Base-by-base conservation (phyloP, 2,888 invertebrate species). In the Schrankia costaestrigalis region DNA sequence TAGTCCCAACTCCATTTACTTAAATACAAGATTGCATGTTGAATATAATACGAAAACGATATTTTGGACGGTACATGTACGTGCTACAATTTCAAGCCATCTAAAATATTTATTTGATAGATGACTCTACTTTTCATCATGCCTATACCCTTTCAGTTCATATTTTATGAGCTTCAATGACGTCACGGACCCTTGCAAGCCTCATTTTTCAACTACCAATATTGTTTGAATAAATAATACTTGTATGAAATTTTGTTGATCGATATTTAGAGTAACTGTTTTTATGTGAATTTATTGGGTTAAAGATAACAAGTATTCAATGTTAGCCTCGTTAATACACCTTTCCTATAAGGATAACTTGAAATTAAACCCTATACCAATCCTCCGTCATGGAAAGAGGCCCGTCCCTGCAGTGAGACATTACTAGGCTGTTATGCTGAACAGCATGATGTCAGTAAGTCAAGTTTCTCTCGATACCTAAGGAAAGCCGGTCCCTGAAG, bases 161-260 rank as follows among this genome's bases (percentile, higher is more conserved):
- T 56, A 56, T 53, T 56, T 53, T 45, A 56, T 53, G 27, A 38
- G 24, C 9, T 7, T 10, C 14, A 11, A 26, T 45, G 47, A 50
- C 39, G 50, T 50, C 53, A 53, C 15, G 26, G 26, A 24, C 31
- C 37, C 31, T 43, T 31, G 31, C 41, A 56, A 37, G 35, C 24
- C 38, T 40, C 30, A 35, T 41, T 56, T 53, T 47, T 47, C 43
- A 45, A 33, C 43, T 38, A 26, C 28, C 18, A 31, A 46, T 43
- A 55, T 37, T 30, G 25, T 40, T 38, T 55, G 46, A 52, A 56
- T 56, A 53, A 49, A 52, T 56, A 40, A 38, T 26, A n/a, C n/a
- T n/a, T n/a, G 14, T 9, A 30, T 43, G 27, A 40, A n/a, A n/a
- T 35, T 5, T 40, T 28, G 23, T 35, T 30, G 29, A 30, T 35